phyloP scores from a whole-genome alignment of 2,113 vertebrate genomes.

The Xenopus borealis region DNA sequence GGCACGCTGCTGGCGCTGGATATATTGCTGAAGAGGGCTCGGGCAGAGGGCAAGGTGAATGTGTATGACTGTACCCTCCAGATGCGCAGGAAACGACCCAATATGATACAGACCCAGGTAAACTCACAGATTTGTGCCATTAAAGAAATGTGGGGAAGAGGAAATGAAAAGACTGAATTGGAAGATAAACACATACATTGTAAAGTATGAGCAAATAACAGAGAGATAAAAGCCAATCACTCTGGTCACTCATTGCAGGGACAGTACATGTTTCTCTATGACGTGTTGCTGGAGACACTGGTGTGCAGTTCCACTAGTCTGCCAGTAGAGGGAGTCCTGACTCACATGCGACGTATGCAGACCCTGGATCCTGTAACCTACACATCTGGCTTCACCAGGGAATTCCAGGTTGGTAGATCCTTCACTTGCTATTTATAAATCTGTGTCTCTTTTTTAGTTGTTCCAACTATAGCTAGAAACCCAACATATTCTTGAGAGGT shows the following conservation, averaged over 20 bases:
- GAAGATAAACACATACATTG: too few relatives aligned
- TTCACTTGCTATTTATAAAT: too few relatives aligned
- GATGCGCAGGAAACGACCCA: conserved; percentile 51
- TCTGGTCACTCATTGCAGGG: conserved; percentile 45
- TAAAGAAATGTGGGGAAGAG: too few relatives aligned
- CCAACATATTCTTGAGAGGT: too few relatives aligned
- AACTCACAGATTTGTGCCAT: conserved; percentile 12
- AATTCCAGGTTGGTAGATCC: conserved; percentile 57
- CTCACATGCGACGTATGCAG: neutral
- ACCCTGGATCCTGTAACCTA: conserved; percentile 12
- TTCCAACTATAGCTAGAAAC: too few relatives aligned
- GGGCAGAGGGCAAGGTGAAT: conserved; percentile 50
- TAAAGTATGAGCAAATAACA: too few relatives aligned
- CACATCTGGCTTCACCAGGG: conserved; percentile 32
- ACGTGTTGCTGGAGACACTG: conserved; percentile 54
- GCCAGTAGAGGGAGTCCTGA: conserved; percentile 34
- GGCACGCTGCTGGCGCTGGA: conserved; percentile 60
- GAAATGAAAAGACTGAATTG: too few relatives aligned
- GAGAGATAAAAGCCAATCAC: too few relatives aligned
- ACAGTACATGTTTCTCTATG: conserved; percentile 58
- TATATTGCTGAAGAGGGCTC: conserved; percentile 58
- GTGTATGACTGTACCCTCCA: conserved; percentile 53
- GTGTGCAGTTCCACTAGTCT: conserved; percentile 49
- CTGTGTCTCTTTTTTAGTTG: too few relatives aligned
- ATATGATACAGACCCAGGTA: conserved; percentile 64